Percentiles rank a stretch among this genome's conserved stretches.
phyloP scores from a whole-genome alignment of 2,113 vertebrate species.

The Paralichthys olivaceus region DNA sequence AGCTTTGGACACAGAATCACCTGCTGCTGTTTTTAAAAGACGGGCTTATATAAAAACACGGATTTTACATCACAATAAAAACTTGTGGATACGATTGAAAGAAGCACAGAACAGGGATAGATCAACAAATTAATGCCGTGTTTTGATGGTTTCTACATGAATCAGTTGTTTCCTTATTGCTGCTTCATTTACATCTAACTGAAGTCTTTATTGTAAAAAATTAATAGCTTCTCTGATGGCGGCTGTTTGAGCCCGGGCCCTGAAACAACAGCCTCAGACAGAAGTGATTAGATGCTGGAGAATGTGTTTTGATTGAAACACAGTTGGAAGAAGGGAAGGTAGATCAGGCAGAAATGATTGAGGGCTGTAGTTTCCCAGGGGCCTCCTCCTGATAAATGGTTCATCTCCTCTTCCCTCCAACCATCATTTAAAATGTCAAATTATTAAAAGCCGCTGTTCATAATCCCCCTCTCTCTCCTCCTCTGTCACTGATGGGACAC shows the following conservation, averaged over 20 bases:
- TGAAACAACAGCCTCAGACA: neutral
- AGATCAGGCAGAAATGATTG: slow-evolving; percentile 30
- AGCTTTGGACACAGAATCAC: neutral
- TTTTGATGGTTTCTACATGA: neutral
- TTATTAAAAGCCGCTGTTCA: slow-evolving; percentile 43
- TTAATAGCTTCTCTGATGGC: neutral
- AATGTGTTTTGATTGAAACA: slow-evolving; percentile 24
- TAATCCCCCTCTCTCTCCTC: neutral
- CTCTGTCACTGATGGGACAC: slow-evolving; percentile 3
- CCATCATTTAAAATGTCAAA: slow-evolving; percentile 57
- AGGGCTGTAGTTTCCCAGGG: slow-evolving; percentile 21
- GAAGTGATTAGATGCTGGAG: slow-evolving; percentile 20
- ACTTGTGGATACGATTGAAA: neutral
- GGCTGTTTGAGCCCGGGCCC: neutral
- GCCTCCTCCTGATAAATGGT: slow-evolving; percentile 42
- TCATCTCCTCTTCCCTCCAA: slow-evolving; percentile 18
- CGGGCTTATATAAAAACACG: neutral
- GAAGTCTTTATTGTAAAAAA: slow-evolving; percentile 16
- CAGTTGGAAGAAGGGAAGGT: slow-evolving; percentile 10
- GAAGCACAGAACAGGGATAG: neutral
- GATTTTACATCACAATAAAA: neutral
- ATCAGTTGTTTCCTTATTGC: neutral
- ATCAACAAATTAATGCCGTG: neutral
- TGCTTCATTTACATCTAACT: neutral
- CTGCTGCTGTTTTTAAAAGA: neutral